Evolutionary conservation across 2,888 invertebrate genomes (phyloP), one percentile per base, ranked within the genome.

Genomic region (Miltochrista miniata): DNA sequence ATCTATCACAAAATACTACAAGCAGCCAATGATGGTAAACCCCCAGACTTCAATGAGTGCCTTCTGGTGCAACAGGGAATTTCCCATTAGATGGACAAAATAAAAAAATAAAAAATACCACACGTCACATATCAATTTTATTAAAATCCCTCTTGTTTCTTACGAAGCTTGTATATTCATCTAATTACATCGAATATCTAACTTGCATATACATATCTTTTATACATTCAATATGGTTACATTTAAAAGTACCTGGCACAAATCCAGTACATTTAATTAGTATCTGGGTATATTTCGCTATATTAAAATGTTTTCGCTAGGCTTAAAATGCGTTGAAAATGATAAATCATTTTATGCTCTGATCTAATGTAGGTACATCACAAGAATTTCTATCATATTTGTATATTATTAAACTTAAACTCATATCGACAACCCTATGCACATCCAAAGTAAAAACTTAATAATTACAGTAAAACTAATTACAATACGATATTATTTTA

Each of bases 161-260:
- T 90, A 87, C 77, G 83, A 91, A 91, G 90, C 90, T 86, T 87
- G 90, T 91, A 89, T 87, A 88, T 76, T 85, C 79, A 78, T 81
- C 89, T 90, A 90, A 68, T 85, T 89, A 90, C 90, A 90, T 83
- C 84, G 74, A 90, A 57, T 79, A 65, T 79, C 89, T 90, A 90
- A 79, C 77, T 83, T 78, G 84, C 87, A 77, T 79, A 79, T 67
- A 74, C 66, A 68, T 71, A 74, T 66, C 67, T 73, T 61, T 79
- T 69, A 76, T 72, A 77, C 71, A 76, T 72, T 61, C 63, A 71
- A 71, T 68, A 68, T 70, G 68, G 54, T 69, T 64, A 51, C 45
- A 54, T 30, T 18, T 51, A 45, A 49, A 46, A 36, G 36, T 45
- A 44, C 54, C 45, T 42, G 47, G 24, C 45, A 50, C 49, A 18